A percentile compares a stretch with the other conserved stretches of the same genome.
Conservation (phyloP, 1,140 invertebrate species). For the Drosophila nigrodunni region DNA sequence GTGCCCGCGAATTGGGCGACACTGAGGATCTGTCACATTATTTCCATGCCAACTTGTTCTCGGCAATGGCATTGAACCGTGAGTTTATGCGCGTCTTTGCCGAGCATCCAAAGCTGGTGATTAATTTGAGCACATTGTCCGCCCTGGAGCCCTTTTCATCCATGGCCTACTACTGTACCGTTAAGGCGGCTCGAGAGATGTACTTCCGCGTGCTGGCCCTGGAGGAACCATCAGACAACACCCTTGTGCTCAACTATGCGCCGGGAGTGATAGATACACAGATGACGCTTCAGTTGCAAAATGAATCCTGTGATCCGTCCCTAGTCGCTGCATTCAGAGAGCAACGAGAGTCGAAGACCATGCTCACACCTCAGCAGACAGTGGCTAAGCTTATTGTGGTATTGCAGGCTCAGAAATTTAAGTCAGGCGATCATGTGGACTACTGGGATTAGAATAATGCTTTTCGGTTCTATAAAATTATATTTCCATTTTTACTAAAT, state of each 20-base stretch:
- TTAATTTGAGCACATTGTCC: constrained; percentile 95
- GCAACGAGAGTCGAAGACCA: constrained; percentile 86
- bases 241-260: constrained; percentile 95
- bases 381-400: constrained; percentile 90
- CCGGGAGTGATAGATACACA: constrained; percentile 97
- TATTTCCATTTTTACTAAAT: not conserved
- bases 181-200: constrained; percentile 96
- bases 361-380: constrained; percentile 92
- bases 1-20: constrained; percentile 87
- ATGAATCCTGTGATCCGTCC: constrained; percentile 87
- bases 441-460: constrained; percentile 88
- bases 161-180: constrained; percentile 92
- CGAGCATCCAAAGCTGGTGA: constrained; percentile 86
- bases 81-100: constrained; percentile 88
- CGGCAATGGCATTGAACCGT: constrained; percentile 91
- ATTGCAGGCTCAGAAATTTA: constrained; percentile 90
- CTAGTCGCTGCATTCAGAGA: constrained; percentile 87
- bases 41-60: constrained; percentile 92
- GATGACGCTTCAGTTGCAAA: constrained; percentile 91
- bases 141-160: constrained; percentile 91
- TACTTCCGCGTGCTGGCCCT: constrained; percentile 94
- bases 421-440: constrained; percentile 94
- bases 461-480: not conserved
- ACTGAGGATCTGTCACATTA: constrained; percentile 88
- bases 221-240: constrained; percentile 88